phyloP scores from a whole-genome alignment of 2,888 invertebrate species.

The Eugnorisma glareosa region DNA sequence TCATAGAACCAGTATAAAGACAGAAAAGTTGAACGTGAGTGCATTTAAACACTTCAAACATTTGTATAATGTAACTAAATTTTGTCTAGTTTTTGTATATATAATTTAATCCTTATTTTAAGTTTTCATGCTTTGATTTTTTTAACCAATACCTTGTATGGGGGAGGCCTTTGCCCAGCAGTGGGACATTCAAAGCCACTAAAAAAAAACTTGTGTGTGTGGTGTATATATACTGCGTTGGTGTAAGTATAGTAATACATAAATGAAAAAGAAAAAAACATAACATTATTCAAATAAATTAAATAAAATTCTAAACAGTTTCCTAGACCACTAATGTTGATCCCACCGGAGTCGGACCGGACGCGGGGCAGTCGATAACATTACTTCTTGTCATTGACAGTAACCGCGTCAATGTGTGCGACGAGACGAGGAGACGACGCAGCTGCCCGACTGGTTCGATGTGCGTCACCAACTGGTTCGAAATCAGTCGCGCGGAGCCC shows the following conservation, averaged over 20 bases:
- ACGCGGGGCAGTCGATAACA: neutral
- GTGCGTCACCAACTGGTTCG: slow-evolving; percentile 63
- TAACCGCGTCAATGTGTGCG: slow-evolving; percentile 21
- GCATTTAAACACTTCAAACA: neutral
- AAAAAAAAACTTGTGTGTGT: too few relatives aligned
- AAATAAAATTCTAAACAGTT: slow-evolving; percentile 8
- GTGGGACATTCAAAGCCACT: too few relatives aligned
- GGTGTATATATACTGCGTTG: too few relatives aligned
- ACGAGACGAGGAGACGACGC: slow-evolving; percentile 14
- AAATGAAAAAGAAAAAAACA: too few relatives aligned
- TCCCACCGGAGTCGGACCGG: neutral
- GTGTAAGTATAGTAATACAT: neutral
- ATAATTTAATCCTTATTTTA: neutral
- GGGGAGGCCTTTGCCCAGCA: too few relatives aligned
- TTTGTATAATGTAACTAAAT: neutral
- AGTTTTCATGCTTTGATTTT: neutral
- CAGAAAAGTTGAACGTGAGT: neutral
- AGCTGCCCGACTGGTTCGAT: slow-evolving; percentile 59
- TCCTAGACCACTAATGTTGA: neutral
- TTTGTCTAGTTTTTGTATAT: neutral
- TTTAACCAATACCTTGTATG: neutral
- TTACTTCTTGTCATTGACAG: slow-evolving; percentile 15
- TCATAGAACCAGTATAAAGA: slow-evolving; percentile 4
- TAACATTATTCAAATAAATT: neutral
- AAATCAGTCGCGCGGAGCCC: slow-evolving; percentile 59